Percentiles rank a stretch among this genome's conserved stretches.
Evolutionary conservation across 2,797 vertebrate genomes (phyloP).

Genomic region (Siniperca obscura): DNA sequence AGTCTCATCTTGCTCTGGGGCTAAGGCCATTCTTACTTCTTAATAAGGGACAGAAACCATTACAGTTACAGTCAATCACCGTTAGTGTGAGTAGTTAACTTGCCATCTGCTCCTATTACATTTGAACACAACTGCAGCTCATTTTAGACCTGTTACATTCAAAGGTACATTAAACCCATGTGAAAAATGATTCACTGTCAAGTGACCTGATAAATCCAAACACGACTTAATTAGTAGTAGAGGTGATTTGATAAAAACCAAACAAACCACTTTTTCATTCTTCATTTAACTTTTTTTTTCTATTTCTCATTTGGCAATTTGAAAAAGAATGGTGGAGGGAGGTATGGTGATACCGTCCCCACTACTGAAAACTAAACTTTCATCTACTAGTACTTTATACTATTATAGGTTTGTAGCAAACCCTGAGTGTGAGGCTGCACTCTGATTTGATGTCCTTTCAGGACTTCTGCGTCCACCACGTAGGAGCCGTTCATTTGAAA

Average conservation of each 20-base stretch:
- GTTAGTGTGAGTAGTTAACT: neutral
- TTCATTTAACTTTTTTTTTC: neutral
- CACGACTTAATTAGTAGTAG: neutral
- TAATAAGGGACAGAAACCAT: neutral
- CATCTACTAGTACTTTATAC: neutral
- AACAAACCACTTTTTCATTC: neutral
- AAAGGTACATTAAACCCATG: neutral
- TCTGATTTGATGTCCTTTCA: neutral
- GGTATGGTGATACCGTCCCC: neutral
- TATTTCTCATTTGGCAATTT: neutral
- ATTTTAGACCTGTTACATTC: neutral
- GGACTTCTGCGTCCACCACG: neutral
- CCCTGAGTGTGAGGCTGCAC: neutral
- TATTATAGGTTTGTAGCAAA: neutral
- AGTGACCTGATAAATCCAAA: neutral
- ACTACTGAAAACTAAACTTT: neutral
- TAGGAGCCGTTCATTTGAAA: neutral
- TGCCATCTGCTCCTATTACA: neutral
- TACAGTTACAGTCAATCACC: neutral
- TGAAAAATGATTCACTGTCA: constrained; percentile 4
- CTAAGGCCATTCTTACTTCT: neutral
- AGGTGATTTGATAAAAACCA: neutral
- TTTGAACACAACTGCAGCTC: neutral
- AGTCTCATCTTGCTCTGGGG: neutral
- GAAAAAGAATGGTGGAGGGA: neutral